Evolutionary conservation across 30 jellyfish, hydroid and myxozoan species (phyloP).

Genomic region (Pseudorhiza aurosa): DNA sequence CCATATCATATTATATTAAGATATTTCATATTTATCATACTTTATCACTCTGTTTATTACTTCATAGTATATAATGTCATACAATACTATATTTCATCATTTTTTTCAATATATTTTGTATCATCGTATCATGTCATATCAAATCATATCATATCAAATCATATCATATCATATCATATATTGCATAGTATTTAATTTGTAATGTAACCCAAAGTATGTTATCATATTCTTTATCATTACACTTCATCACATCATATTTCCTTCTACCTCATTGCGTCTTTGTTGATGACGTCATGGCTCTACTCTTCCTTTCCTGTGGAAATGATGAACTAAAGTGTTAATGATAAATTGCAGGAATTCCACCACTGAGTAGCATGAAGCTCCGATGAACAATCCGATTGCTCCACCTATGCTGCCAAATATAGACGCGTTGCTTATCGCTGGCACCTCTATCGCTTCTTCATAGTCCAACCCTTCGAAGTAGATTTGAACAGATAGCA

Average conservation of each 20-base stretch:
- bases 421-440: not conserved
- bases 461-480: conserved; percentile 7
- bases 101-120: not conserved
- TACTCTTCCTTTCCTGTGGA: not conserved
- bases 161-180: not conserved
- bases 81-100: not conserved
- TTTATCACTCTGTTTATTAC: not conserved
- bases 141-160: not conserved
- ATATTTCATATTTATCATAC: not conserved
- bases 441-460: conserved; percentile 16
- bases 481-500: conserved; percentile 10
- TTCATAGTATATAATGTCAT: not conserved
- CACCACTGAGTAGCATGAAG: conserved; percentile 33
- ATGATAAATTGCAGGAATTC: conserved; percentile 14
- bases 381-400: conserved; percentile 46
- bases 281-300: not conserved
- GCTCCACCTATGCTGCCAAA: conserved; percentile 56
- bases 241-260: not conserved
- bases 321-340: not conserved
- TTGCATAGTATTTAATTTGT: not conserved
- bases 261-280: not conserved
- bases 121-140: not conserved
- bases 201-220: not conserved
- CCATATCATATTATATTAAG: not conserved
- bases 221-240: not conserved